Base-by-base conservation (phyloP, 2,888 invertebrate species). In the Caenorhabditis virilis region DNA sequence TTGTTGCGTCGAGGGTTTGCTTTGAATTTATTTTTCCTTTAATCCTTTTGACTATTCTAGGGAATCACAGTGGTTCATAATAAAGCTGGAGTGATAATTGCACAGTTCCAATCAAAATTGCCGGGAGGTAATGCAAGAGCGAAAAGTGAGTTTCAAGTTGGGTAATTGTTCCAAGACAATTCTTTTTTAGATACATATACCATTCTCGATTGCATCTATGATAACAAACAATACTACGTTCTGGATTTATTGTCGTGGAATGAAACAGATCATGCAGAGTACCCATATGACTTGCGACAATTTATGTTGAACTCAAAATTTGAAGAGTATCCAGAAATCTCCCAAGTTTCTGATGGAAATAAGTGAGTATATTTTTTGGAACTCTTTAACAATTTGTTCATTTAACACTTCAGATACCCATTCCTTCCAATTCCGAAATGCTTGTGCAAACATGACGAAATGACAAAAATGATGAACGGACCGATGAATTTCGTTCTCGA, bases 241-340 rank as follows among this genome's bases (percentile, higher is more conserved):
- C 84, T 95, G 53, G 95, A 97, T 84, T 86, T 92, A 2, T 85
- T 93, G 70, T 89, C 88, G 27, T 93, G 92, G 93, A 70, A 55
- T 39, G 59, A 43, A 2, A 46, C 42, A 33, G 52, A 63, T 20
- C 52, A 60, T 26, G 51, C 41, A 16, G 58, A 72, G 7, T 54
- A 55, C 41, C 65, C 69, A 7, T 88, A 90, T 9, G 89, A 90
- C 76, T 92, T 92, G 82, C 88, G 95, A 38, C 89, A 91, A 78
- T 93, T 88, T 84, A 94, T 93, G 91, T 78, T 93, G 51, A 86
- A 88, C 59, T 87, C 89, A 0, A 90, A 91, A 80, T 85, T 93
- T 35, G 83, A 86, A 1, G 92, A 93, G 82, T 84, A 16, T 15
- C 65, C 65, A 6, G 54, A 62, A 7, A 43, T 73, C 6, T 33